Evolutionary conservation across 1,140 invertebrate genomes (phyloP).

Genomic region (Pseudachorutes palmiensis): DNA sequence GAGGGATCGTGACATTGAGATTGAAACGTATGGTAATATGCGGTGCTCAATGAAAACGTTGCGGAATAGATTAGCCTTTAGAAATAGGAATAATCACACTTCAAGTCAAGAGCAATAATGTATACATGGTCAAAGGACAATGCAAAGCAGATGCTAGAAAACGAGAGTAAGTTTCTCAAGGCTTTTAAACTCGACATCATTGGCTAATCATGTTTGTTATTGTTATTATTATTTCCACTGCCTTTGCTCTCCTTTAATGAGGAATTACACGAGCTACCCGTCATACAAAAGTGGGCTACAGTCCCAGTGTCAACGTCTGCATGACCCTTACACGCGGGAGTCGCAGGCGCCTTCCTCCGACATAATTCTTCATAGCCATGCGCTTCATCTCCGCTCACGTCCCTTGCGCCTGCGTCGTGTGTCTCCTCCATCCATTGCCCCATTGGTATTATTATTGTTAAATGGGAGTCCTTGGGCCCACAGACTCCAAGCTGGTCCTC

Average conservation of each 20-base stretch:
- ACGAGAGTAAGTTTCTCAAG: conserved; percentile 8
- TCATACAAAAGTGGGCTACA: too few species aligned
- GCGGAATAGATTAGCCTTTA: conserved; percentile 5
- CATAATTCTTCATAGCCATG: too few species aligned
- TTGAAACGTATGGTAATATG: not conserved
- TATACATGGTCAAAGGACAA: not conserved
- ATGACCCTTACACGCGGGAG: too few species aligned
- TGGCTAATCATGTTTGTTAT: too few species aligned
- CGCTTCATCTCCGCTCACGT: too few species aligned
- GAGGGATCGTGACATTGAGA: conserved; percentile 5
- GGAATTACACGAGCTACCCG: not conserved
- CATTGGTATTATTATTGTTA: too few species aligned
- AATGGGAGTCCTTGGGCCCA: too few species aligned
- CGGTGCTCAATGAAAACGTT: conserved; percentile 5
- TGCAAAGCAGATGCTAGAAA: not conserved
- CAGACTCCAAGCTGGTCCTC: too few species aligned
- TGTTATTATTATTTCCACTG: not conserved
- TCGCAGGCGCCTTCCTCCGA: too few species aligned
- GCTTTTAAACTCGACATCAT: not conserved
- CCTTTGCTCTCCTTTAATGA: not conserved
- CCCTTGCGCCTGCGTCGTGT: too few species aligned
- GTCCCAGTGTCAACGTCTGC: too few species aligned
- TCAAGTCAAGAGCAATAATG: not conserved
- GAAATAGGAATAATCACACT: not conserved
- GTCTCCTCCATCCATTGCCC: too few species aligned